Conservation (phyloP, 2,888 invertebrate genomes). For the Erebia ligea region DNA sequence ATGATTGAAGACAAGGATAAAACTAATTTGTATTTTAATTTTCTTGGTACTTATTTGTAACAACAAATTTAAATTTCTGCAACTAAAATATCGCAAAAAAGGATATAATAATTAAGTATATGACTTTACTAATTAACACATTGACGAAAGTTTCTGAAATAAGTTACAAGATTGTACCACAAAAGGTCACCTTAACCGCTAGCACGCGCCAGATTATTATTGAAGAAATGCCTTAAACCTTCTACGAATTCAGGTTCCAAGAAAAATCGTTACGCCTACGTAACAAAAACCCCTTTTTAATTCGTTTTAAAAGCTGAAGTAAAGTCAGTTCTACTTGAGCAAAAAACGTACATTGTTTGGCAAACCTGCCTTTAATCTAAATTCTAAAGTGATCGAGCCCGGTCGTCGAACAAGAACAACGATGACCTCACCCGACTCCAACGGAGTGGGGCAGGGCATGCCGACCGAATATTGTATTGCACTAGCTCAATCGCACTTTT, state of each 20-base stretch:
- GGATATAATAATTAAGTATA: not conserved
- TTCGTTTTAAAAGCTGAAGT: not conserved
- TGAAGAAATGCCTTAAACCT: constrained; percentile 9
- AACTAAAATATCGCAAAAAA: not conserved
- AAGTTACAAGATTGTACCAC: constrained; percentile 6
- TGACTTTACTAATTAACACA: not conserved
- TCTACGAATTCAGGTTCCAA: constrained; percentile 1
- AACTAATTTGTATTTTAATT: constrained; percentile 12
- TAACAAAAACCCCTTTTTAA: not conserved
- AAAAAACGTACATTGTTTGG: constrained; percentile 29
- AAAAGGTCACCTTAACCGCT: constrained; percentile 26
- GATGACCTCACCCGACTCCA: constrained; percentile 57
- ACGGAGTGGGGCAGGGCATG: constrained; percentile 41
- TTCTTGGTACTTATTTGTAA: not conserved
- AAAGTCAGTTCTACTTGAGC: constrained; percentile 6
- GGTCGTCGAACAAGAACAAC: constrained; percentile 41
- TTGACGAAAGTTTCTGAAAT: not conserved
- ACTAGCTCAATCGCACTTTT: constrained; percentile 60
- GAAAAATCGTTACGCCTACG: constrained; percentile 8
- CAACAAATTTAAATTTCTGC: not conserved
- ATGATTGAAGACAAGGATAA: constrained; percentile 17
- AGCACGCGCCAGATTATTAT: constrained; percentile 12
- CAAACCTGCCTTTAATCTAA: constrained; percentile 37
- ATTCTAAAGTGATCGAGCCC: constrained; percentile 24
- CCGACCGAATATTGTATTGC: constrained; percentile 40